Evolutionary conservation across 1,140 invertebrate genomes (phyloP).

Genomic region (Thaumetopoea pityocampa): DNA sequence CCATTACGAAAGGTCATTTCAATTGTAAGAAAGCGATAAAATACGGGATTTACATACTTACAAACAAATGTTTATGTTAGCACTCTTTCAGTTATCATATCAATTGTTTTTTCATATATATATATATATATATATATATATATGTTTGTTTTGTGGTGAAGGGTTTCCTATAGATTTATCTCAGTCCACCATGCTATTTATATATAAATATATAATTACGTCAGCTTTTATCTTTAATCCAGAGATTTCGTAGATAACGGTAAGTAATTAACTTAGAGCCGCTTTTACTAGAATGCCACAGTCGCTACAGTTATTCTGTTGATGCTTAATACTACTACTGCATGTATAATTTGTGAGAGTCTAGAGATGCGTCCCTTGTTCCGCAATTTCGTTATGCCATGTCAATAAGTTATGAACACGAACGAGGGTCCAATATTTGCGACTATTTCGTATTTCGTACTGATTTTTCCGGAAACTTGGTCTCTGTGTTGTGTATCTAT

Average conservation of each 20-base stretch:
- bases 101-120: not conserved
- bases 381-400: conserved; percentile 1
- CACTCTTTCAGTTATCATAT: conserved; percentile 1
- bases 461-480: conserved; percentile 11
- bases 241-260: conserved; percentile 7
- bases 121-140: conserved; percentile 3
- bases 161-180: conserved; percentile 7
- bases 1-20: conserved; percentile 16
- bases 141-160: conserved; percentile 2
- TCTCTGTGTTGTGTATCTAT: conserved; percentile 14
- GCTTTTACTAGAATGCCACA: conserved; percentile 5
- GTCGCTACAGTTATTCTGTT: not conserved
- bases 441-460: conserved; percentile 9
- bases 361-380: conserved; percentile 1
- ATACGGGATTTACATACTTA: conserved; percentile 8
- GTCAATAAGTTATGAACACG: conserved; percentile 10
- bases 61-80: conserved; percentile 4
- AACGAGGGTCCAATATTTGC: conserved; percentile 9
- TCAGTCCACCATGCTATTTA: no score
- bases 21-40: conserved; percentile 15
- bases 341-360: not conserved
- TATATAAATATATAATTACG: no score
- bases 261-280: conserved; percentile 8
- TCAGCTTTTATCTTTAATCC: conserved; percentile 2
- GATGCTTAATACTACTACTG: conserved; percentile 5